A percentile compares a stretch with the other conserved stretches of the same genome.
Evolutionary conservation across 2,113 vertebrate species (phyloP).

Genomic region (Pelvicachromis taeniatus): DNA sequence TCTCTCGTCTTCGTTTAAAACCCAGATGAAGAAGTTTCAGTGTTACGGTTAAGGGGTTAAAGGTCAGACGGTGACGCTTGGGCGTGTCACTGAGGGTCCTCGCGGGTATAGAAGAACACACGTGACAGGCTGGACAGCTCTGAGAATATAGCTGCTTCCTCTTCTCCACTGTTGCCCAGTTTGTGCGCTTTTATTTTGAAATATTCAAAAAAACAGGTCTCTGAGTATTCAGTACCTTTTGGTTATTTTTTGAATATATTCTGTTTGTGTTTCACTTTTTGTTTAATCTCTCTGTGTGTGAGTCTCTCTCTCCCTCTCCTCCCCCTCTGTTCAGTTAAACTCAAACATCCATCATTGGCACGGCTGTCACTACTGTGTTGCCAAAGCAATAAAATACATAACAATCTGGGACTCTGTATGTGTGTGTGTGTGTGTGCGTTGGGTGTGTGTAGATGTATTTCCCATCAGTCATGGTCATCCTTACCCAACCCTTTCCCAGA

Average conservation of each 20-base stretch:
- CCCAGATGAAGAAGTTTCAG: neutral
- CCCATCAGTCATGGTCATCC: constrained; percentile 53
- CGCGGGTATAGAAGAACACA: neutral
- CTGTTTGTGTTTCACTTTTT: neutral
- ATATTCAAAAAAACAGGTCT: neutral
- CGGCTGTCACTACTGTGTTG: constrained; percentile 1
- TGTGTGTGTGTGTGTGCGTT: neutral
- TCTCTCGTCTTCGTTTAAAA: neutral
- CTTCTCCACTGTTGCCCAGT: neutral
- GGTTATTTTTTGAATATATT: neutral
- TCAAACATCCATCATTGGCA: neutral
- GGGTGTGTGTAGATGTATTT: constrained; percentile 37
- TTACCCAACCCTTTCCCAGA: constrained; percentile 60
- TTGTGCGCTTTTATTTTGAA: neutral
- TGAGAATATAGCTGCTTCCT: neutral
- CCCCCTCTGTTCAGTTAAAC: neutral
- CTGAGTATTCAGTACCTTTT: neutral
- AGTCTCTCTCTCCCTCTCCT: neutral
- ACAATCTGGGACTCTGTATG: constrained; percentile 19
- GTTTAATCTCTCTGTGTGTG: neutral
- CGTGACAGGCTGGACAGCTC: neutral
- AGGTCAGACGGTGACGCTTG: neutral
- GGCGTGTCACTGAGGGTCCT: neutral
- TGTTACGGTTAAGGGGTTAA: neutral
- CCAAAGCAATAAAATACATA: constrained; percentile 47